A percentile compares a stretch with the other conserved stretches of the same genome.
Conservation (phyloP, 1,140 invertebrate species). For the Capitella teleta region DNA sequence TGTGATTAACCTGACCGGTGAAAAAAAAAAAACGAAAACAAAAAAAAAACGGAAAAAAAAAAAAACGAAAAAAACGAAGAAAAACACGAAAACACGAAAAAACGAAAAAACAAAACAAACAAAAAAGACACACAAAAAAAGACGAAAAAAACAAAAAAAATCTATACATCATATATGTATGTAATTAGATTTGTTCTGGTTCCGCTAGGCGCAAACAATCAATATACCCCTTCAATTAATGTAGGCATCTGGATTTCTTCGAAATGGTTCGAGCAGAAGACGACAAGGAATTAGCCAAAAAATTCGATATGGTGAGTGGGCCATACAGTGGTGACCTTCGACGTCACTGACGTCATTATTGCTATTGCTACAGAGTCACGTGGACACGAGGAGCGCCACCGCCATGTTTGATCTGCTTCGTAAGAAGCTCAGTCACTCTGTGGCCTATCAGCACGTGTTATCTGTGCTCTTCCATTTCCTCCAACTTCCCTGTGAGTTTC, state of each 20-base stretch:
- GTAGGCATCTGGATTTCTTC: conserved; percentile 79
- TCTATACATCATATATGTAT: too few species aligned
- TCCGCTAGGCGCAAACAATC: neutral
- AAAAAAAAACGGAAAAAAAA: too few species aligned
- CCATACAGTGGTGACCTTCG: neutral
- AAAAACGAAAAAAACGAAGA: too few species aligned
- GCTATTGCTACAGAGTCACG: conserved; percentile 47
- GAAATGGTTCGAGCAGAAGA: conserved; percentile 96
- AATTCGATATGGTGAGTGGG: conserved; percentile 60
- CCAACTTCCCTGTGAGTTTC: conserved; percentile 70
- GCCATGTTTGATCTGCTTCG: conserved; percentile 88
- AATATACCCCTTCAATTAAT: neutral
- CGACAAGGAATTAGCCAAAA: conserved; percentile 81
- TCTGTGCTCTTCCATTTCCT: conserved; percentile 85
- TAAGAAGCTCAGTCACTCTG: conserved; percentile 79
- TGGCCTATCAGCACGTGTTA: conserved; percentile 83
- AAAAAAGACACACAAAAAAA: too few species aligned
- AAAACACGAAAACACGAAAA: too few species aligned
- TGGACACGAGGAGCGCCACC: conserved; percentile 87
- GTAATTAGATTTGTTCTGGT: too few species aligned
- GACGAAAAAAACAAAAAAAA: too few species aligned
- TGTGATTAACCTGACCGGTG: too few species aligned
- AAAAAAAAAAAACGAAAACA: too few species aligned
- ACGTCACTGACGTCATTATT: neutral
- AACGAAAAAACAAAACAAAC: too few species aligned